Evolutionary conservation across 1,140 invertebrate genomes (phyloP).

Genomic region (Mamestra configurata): DNA sequence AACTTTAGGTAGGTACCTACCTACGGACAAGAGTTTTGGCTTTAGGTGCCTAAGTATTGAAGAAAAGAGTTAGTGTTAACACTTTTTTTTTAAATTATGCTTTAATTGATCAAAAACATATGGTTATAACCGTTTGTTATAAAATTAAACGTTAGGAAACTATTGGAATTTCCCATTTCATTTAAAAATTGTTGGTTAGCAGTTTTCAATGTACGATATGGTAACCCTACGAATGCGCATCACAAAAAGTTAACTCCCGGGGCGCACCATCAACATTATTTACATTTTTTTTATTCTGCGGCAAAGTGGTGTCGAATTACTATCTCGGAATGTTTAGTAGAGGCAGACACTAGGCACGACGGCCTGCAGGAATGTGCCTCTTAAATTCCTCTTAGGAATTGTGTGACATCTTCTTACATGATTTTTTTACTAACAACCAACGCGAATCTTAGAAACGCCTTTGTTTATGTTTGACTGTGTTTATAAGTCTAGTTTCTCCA

Average conservation of each 20-base stretch:
- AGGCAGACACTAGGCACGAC: conserved; percentile 49
- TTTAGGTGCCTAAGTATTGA: no score
- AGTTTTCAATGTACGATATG: background rate
- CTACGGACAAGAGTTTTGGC: no score
- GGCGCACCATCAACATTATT: conserved; percentile 77
- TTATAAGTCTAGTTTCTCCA: background rate
- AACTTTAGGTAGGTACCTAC: no score
- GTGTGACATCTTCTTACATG: conserved; percentile 25
- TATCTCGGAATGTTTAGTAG: conserved; percentile 77
- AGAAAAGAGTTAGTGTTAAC: no score
- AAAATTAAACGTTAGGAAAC: background rate
- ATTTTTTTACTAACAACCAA: background rate
- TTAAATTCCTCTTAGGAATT: conserved; percentile 41
- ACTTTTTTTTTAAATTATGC: no score
- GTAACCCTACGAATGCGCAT: conserved; percentile 55
- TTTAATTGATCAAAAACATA: no score
- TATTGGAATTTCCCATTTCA: background rate
- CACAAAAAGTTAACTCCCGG: conserved; percentile 76
- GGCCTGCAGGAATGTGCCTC: conserved; percentile 49
- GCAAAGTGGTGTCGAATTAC: conserved; percentile 80
- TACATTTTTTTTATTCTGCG: conserved; percentile 78
- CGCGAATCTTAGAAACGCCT: background rate
- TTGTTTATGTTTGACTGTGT: background rate
- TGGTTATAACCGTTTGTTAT: no score
- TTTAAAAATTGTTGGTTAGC: background rate